Evolutionary conservation across 2,113 vertebrate genomes (phyloP), one percentile per base, ranked within the genome.

Genomic region (Grammomys dolichurus): DNA sequence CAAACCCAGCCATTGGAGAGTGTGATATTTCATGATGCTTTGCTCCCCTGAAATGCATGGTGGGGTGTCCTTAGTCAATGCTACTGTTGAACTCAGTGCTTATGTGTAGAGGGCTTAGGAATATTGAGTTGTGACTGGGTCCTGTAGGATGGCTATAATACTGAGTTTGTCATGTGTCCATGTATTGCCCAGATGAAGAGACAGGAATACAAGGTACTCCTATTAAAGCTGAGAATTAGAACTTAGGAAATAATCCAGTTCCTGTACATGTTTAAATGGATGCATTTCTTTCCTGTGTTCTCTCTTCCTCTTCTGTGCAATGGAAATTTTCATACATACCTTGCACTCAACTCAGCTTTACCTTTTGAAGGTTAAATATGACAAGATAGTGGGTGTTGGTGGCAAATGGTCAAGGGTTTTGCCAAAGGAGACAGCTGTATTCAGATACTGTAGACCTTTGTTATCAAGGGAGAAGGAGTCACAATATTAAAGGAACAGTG

Each of bases 121-220:
- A 40, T 10, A 14, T 6, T 0, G 16, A 5, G 2, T 28, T 54
- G 73, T 87, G 90, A 0, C 24, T 11, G 24, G 12, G 0, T 7
- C 40, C 40, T 5, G 4, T 20, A 91, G 22, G 1, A 3, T 81
- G 76, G 17, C 43, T 84, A 2, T 43, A 36, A 43, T 69, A 3
- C 77, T 60, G 9, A 8, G 0, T 69, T 24, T 4, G 11, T 65
- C 7, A 0, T 60, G 9, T 40, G 5, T 51, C 51, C 51, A 1
- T 11, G 51, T 51, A 33, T 2, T 9, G 22, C 10, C 69, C 43
- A 8, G 16, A 4, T 36, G 36, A 60, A 28, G 36, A 90, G 56
- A 78, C 31, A 20, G 14, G 69, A 76, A 2, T 22, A 36, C 26
- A 24, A 0, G 36, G 46, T 7, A 5, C 1, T 1, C 26, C 40